Evolutionary conservation across 2,888 invertebrate genomes (phyloP).

Genomic region (Tipula vernalis): DNA sequence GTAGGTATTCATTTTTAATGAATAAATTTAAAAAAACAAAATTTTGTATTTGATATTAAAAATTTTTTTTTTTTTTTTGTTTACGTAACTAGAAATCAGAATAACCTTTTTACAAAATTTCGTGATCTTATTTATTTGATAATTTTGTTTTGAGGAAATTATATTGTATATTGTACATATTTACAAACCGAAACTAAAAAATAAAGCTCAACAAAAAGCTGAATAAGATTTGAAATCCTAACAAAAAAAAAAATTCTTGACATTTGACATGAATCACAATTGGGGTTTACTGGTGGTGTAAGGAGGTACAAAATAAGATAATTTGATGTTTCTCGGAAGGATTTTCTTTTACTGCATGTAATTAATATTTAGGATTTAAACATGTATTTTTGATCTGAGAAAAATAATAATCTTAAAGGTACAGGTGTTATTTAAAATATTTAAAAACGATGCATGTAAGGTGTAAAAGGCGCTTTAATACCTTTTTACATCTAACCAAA

Average conservation of each 20-base stretch:
- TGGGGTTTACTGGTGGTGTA: neutral
- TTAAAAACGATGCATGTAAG: too few species aligned
- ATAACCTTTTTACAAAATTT: neutral
- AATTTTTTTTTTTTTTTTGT: neutral
- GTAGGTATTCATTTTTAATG: neutral
- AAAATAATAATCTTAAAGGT: neutral
- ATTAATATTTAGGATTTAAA: neutral
- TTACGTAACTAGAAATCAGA: neutral
- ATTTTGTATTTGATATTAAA: neutral
- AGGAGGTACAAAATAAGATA: neutral
- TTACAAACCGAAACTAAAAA: neutral
- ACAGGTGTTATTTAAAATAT: neutral
- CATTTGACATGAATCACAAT: neutral
- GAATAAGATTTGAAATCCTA: neutral
- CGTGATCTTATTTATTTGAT: neutral
- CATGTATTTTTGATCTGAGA: neutral
- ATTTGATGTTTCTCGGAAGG: neutral
- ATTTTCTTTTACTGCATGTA: neutral
- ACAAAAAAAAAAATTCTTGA: neutral
- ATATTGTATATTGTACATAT: neutral
- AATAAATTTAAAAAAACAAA: neutral
- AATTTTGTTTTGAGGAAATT: neutral
- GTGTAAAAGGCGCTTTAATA: too few species aligned
- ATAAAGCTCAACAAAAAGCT: neutral
- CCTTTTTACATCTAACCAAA: too few species aligned